Evolutionary conservation across 2,797 vertebrate species (phyloP).

Genomic region (Clamator glandarius): DNA sequence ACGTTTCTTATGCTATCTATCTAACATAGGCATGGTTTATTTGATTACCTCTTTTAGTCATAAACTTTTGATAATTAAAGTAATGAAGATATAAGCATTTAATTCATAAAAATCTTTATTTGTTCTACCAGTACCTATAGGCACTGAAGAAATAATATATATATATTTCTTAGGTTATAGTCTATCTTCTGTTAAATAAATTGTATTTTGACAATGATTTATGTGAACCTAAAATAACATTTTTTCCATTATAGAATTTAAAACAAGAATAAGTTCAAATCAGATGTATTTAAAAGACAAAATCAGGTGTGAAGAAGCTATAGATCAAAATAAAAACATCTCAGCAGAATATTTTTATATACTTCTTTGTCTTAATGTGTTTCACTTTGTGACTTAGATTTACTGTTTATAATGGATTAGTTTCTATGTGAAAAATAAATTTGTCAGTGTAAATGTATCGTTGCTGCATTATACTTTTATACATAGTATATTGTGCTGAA

Average conservation of each 20-base stretch:
- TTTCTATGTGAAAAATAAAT: constrained; percentile 48
- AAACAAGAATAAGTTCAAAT: not conserved
- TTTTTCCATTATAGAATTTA: not conserved
- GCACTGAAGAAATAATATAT: not conserved
- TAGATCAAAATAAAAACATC: constrained; percentile 2
- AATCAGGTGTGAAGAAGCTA: not conserved
- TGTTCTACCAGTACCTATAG: not conserved
- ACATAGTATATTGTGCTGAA: constrained; percentile 26
- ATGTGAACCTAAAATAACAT: not conserved
- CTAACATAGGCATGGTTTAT: not conserved
- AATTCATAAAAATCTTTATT: not conserved
- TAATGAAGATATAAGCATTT: not conserved
- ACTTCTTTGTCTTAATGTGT: not conserved
- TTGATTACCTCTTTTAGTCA: not conserved
- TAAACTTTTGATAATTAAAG: not conserved
- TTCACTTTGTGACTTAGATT: not conserved
- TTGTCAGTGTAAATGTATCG: constrained; percentile 41
- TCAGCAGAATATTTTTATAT: not conserved
- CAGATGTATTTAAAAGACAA: not conserved
- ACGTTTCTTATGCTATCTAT: not conserved
- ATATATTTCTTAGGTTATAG: not conserved
- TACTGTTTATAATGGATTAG: constrained; percentile 28
- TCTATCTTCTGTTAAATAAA: not conserved
- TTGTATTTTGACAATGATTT: not conserved
- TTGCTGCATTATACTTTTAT: constrained; percentile 20